Evolutionary conservation across 2,888 invertebrate genomes (phyloP).

Genomic region (Anarsia innoxiella): DNA sequence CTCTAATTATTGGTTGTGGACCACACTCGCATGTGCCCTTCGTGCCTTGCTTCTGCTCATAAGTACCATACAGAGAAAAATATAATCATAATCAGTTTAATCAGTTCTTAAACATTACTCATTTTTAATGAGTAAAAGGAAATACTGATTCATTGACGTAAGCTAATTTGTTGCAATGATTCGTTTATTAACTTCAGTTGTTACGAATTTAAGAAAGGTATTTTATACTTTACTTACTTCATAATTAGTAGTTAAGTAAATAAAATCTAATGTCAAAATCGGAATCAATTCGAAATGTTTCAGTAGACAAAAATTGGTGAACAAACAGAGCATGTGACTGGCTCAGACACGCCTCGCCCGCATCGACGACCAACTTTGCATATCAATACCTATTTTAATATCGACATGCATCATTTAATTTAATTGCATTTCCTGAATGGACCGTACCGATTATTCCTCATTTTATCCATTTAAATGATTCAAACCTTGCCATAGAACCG

Average conservation of each 20-base stretch:
- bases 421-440: constrained; percentile 66
- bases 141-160: constrained; percentile 1
- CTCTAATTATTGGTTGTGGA: constrained; percentile 62
- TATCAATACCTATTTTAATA: constrained; percentile 70
- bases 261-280: not conserved
- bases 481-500: constrained; percentile 25
- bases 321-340: constrained; percentile 52
- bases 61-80: constrained; percentile 1
- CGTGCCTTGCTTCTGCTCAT: constrained; percentile 9
- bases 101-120: constrained; percentile 5
- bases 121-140: constrained; percentile 1
- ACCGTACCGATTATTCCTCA: constrained; percentile 33
- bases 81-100: constrained; percentile 4
- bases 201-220: no score
- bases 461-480: constrained; percentile 26
- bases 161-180: no score
- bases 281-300: constrained; percentile 56
- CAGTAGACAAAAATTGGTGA: constrained; percentile 63
- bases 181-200: no score
- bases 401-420: constrained; percentile 71
- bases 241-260: no score
- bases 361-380: constrained; percentile 63
- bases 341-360: constrained; percentile 48
- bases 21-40: constrained; percentile 42
- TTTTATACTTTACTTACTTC: no score